Evolutionary conservation across 2,888 invertebrate species (phyloP), one percentile per base, ranked within the genome.

Genomic region (Dryomyza anilis): DNA sequence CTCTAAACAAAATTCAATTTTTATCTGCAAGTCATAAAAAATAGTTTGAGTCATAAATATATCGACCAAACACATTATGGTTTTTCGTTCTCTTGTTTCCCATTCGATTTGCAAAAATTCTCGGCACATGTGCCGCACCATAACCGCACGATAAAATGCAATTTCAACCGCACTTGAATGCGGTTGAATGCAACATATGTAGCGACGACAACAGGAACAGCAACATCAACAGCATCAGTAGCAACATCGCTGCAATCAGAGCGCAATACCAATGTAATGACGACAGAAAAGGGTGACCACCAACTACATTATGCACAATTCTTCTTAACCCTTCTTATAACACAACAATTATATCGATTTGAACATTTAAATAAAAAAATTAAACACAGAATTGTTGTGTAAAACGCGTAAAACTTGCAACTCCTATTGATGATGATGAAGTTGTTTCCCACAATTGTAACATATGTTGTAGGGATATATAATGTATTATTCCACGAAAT

Each of bases 181-280:
- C 33, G 39, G 23, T 56, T 56, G 12, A 36, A 56, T 25, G 23
- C 56, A 12, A 36, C 66, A 66, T 66, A 63, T 66, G 67, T 60
- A 58, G 53, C 66, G 46, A 23, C 48, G 57, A 25, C 56, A 14
- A 21, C 33, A 55, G 14, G 53, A 50, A 3, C 30, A 59, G n/a
- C 57, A n/a, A n/a, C 36, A 57, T 39, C 52, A 52, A 25, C 58
- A 46, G 14, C 58, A 64, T 16, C 25, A 48, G 16, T 5, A 48
- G 7, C 23, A 6, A 21, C 27, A 27, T 23, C 21, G 21, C 7
- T 8, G 27, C 27, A 21, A 50, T 50, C 12, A 50, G 7, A 2
- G 14, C 21, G 19, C 50, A 10, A 33, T 16, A 23, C 2, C 25
- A 36, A 56, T 25, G 23, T 43, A 43, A 43, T n/a, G 27, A 19